A percentile compares a stretch with the other conserved stretches of the same genome.
Conservation (phyloP, 2,888 invertebrate genomes). For the Molorchus minor region DNA sequence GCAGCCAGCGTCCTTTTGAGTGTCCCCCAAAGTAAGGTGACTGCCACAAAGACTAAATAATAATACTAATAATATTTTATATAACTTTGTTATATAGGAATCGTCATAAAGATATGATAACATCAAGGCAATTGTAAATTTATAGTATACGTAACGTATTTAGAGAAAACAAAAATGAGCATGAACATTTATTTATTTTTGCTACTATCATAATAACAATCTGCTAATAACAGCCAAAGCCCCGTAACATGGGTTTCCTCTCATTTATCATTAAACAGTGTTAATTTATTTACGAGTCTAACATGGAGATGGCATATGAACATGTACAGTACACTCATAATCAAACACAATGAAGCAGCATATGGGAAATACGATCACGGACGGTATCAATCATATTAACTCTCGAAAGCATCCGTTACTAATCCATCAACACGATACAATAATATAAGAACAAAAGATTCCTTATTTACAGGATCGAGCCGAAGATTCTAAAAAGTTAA, state of each 20-base stretch:
- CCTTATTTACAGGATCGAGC: constrained; percentile 16
- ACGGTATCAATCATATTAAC: constrained; percentile 10
- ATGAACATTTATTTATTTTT: no score
- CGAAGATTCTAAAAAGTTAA: constrained; percentile 1
- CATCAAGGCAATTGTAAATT: no score
- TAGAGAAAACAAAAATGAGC: no score
- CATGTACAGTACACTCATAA: not conserved
- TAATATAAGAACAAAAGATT: constrained; percentile 12
- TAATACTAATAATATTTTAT: no score
- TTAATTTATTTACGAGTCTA: not conserved
- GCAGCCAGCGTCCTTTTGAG: no score
- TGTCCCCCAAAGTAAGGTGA: no score
- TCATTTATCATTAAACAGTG: not conserved
- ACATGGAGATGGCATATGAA: constrained; percentile 1
- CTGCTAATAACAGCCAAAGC: not conserved
- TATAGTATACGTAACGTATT: no score
- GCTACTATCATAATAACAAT: not conserved
- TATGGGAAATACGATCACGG: not conserved
- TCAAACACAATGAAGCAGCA: not conserved
- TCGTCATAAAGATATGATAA: no score
- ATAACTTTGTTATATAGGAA: no score
- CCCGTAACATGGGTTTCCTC: not conserved
- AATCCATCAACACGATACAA: constrained; percentile 16
- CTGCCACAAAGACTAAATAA: no score
- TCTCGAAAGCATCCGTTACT: constrained; percentile 5